Base-by-base conservation (phyloP, 2,888 invertebrate species). In the Zootermopsis nevadensis region DNA sequence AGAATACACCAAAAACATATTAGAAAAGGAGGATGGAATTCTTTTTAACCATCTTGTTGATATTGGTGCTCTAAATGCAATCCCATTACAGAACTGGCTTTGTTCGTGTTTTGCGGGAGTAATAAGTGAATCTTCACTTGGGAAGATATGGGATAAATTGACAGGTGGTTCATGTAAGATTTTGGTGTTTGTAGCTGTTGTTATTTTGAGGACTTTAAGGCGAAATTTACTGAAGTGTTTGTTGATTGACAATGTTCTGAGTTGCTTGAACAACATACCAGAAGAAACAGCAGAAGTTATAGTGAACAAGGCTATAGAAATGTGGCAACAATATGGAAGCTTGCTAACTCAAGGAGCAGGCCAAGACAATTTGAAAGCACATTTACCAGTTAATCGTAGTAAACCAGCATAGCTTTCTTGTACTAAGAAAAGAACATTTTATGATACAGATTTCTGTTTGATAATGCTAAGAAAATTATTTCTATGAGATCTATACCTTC, bases 91-190 rank as follows among this genome's bases (percentile, higher is more conserved):
- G 55, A 92, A 92, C 86, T 97, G 97, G 97, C 96, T 95, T 88
- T 92, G 93, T 83, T 94, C 94, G 81, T 96, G 96, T 88, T 97
- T 96, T 90, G 95, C 97, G 80, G 95, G 94, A 7, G 91, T 96
- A 22, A 91, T 98, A 80, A 94, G 95, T 86, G 94, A 96, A 87
- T 93, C 93, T 12, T 94, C 96, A 12, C 91, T 97, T 83, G 94
- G 93, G 85, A 95, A 95, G 88, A 94, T 97, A 85, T 97, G 97
- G 96, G 97, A 97, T 88, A 97, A 97, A 90, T 90, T 97, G 53
- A 94, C 95, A 87, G 96, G 95, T 67, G 97, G 97, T 4, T 96
- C 96, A 0, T 94, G 93, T 66, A 95, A 95, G 90, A 95, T 97
- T 87, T 91, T 97, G 76, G 93, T 95, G 0, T 97, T 94, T 89